These are phyloP conservation scores for Oreochromis mossambicus DNA, from an alignment of 2,797 vertebrate species.

Conservation along the genomic window DNA sequence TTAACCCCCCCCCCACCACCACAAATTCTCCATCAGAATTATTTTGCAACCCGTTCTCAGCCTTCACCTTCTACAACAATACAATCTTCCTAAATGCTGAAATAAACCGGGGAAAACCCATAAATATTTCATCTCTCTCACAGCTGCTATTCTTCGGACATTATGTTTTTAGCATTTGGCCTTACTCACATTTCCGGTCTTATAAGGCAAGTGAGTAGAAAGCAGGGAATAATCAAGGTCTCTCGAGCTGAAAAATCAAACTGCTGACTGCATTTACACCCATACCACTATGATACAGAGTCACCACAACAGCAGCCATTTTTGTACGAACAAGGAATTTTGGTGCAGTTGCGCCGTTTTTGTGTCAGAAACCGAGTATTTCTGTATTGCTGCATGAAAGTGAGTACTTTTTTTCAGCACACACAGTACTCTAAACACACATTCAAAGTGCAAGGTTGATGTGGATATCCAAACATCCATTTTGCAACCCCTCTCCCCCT, in stretches of 20 bases:
- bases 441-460: constrained; percentile 32
- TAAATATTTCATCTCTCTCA: background rate
- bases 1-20: background rate
- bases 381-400: background rate
- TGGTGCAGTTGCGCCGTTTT: background rate
- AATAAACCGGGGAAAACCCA: background rate
- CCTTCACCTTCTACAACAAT: background rate
- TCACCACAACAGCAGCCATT: background rate
- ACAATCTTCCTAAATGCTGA: background rate
- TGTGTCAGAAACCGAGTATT: background rate
- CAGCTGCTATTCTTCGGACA: background rate
- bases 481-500: constrained; percentile 28
- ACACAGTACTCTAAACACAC: background rate
- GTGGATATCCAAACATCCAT: constrained; percentile 21
- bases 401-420: background rate
- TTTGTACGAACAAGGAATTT: background rate
- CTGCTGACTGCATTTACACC: background rate
- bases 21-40: background rate
- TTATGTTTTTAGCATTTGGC: background rate
- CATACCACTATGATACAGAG: background rate
- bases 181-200: background rate
- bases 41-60: background rate
- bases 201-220: background rate
- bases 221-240: background rate
- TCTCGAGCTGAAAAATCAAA: background rate